A percentile compares a stretch with the other conserved stretches of the same genome.
phyloP scores from a whole-genome alignment of 2,113 vertebrate species.

The Falco punctatus region DNA sequence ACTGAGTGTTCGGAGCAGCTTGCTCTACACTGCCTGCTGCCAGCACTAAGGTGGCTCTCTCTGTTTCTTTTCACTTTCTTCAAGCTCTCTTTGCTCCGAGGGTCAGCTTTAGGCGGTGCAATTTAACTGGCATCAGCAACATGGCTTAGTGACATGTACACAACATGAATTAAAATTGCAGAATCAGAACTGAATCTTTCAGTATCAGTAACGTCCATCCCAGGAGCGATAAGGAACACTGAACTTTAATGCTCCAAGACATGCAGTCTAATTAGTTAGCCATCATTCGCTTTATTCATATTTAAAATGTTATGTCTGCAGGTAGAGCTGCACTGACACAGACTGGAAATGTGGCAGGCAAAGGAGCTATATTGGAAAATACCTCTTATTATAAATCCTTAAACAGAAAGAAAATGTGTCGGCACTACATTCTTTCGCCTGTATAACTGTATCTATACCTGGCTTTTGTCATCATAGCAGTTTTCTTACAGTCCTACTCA shows the following conservation, averaged over 20 bases:
- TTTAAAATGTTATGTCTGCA: neutral
- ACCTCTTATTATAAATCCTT: neutral
- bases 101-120: neutral
- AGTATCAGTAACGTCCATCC: neutral
- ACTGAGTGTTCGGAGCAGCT: neutral
- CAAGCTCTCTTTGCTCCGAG: neutral
- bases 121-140: neutral
- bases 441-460: neutral
- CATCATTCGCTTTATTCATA: neutral
- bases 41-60: neutral
- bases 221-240: neutral
- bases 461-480: neutral
- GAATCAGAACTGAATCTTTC: neutral
- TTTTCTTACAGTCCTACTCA: neutral
- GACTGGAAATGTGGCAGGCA: neutral
- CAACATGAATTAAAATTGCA: neutral
- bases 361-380: neutral
- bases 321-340: neutral
- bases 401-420: neutral
- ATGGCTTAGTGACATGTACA: rapidly evolving
- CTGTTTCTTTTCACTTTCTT: neutral
- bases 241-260: neutral
- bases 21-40: neutral
- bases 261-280: neutral
- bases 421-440: neutral